A percentile compares a stretch with the other conserved stretches of the same genome.
phyloP scores from a whole-genome alignment of 1,140 invertebrate genomes.

The Meloidogyne hapla region DNA sequence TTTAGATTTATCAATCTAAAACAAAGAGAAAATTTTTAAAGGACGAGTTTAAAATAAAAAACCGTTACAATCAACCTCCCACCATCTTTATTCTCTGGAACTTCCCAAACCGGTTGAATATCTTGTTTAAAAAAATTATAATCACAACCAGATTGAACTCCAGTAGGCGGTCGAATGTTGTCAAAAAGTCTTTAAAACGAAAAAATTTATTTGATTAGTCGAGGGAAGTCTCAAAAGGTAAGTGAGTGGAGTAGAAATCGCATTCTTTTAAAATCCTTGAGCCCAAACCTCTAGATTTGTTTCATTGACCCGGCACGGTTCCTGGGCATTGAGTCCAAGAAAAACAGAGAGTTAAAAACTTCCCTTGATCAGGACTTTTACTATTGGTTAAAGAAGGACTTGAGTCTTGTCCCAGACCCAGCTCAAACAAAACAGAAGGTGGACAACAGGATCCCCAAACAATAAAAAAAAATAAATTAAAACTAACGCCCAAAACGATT shows the following conservation, averaged over 20 bases:
- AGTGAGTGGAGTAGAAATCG: too few relatives aligned
- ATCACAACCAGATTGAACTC: slow-evolving; percentile 78
- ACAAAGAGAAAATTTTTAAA: slow-evolving; percentile 17
- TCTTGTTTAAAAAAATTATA: slow-evolving; percentile 87
- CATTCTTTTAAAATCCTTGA: too few relatives aligned
- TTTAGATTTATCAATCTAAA: slow-evolving; percentile 66
- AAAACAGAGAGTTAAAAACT: too few relatives aligned
- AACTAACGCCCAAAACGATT: slow-evolving; percentile 95
- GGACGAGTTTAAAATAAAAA: slow-evolving; percentile 36
- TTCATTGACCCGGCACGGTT: too few relatives aligned
- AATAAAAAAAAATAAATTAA: not conserved
- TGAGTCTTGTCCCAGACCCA: too few relatives aligned
- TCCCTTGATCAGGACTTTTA: too few relatives aligned
- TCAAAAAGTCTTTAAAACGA: slow-evolving; percentile 56
- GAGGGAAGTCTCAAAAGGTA: too few relatives aligned
- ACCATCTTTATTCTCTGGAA: slow-evolving; percentile 81
- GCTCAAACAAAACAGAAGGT: too few relatives aligned
- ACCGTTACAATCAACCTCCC: slow-evolving; percentile 83
- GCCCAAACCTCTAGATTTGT: too few relatives aligned
- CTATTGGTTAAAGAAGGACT: too few relatives aligned
- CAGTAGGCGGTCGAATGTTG: slow-evolving; percentile 81
- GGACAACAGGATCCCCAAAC: too few relatives aligned
- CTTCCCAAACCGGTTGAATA: slow-evolving; percentile 97
- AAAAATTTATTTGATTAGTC: not conserved
- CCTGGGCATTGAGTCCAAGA: too few relatives aligned